Conservation (phyloP, 2,888 invertebrate species). For the Celastrina argiolus region DNA sequence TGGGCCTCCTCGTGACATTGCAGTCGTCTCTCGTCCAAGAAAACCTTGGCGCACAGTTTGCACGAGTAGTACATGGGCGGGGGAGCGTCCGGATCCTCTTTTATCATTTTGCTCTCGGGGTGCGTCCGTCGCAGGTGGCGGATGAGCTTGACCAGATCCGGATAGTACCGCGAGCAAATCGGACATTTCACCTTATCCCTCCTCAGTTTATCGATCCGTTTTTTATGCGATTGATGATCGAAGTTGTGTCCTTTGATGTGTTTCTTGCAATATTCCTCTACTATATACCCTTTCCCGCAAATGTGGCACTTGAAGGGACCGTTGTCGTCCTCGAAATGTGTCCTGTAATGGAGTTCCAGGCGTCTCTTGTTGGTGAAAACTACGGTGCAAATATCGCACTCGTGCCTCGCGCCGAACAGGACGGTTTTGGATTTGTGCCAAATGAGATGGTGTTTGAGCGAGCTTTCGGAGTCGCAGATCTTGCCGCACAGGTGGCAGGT, state of each 20-base stretch:
- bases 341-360: constrained; percentile 63
- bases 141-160: constrained; percentile 63
- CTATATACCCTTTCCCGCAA: constrained; percentile 74
- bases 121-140: constrained; percentile 65
- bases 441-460: constrained; percentile 61
- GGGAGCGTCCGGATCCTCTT: constrained; percentile 67
- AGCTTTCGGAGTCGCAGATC: constrained; percentile 61
- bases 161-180: constrained; percentile 62
- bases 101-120: constrained; percentile 74
- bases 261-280: constrained; percentile 65
- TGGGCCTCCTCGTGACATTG: constrained; percentile 62
- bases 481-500: constrained; percentile 69
- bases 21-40: constrained; percentile 56
- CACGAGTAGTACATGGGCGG: constrained; percentile 59
- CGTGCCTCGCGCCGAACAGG: constrained; percentile 61
- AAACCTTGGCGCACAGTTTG: constrained; percentile 67
- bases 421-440: constrained; percentile 70
- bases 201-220: constrained; percentile 58
- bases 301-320: constrained; percentile 71
- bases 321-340: constrained; percentile 72
- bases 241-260: constrained; percentile 77
- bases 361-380: constrained; percentile 69
- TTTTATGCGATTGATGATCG: constrained; percentile 60
- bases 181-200: constrained; percentile 70
- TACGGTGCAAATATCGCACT: constrained; percentile 67